A percentile compares a stretch with the other conserved stretches of the same genome.
phyloP scores from a whole-genome alignment of 1,140 invertebrate genomes.

The Drosophila littoralis region DNA sequence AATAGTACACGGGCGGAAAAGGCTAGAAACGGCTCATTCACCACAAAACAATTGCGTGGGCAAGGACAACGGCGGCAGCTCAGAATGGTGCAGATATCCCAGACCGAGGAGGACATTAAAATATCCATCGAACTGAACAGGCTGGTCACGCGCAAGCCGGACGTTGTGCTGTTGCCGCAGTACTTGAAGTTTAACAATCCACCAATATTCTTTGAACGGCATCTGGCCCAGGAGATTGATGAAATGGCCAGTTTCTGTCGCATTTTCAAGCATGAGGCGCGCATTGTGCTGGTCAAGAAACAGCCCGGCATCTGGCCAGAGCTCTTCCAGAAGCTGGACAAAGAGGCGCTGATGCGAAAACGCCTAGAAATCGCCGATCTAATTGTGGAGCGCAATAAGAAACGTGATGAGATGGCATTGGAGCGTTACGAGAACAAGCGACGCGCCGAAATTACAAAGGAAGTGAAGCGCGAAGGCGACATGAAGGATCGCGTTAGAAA shows the following conservation, averaged over 20 bases:
- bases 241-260: conserved; percentile 81
- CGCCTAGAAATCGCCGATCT: conserved; percentile 75
- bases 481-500: conserved; percentile 77
- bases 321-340: conserved; percentile 73
- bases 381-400: conserved; percentile 78
- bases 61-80: conserved; percentile 22
- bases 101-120: conserved; percentile 82
- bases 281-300: conserved; percentile 78
- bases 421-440: conserved; percentile 76
- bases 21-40: conserved; percentile 34
- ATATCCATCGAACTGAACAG: conserved; percentile 81
- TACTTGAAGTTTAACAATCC: conserved; percentile 82
- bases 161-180: conserved; percentile 73
- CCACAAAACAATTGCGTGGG: conserved; percentile 25
- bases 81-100: conserved; percentile 80
- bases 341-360: conserved; percentile 68
- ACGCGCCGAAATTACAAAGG: conserved; percentile 73
- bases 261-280: conserved; percentile 81
- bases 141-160: conserved; percentile 77
- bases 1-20: conserved; percentile 3
- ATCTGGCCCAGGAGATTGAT: conserved; percentile 74
- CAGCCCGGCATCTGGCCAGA: conserved; percentile 79
- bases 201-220: conserved; percentile 81
- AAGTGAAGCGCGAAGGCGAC: conserved; percentile 71
- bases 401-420: conserved; percentile 70